Base-by-base conservation (phyloP, 1,140 invertebrate genomes). In the Eubasilissa regina region DNA sequence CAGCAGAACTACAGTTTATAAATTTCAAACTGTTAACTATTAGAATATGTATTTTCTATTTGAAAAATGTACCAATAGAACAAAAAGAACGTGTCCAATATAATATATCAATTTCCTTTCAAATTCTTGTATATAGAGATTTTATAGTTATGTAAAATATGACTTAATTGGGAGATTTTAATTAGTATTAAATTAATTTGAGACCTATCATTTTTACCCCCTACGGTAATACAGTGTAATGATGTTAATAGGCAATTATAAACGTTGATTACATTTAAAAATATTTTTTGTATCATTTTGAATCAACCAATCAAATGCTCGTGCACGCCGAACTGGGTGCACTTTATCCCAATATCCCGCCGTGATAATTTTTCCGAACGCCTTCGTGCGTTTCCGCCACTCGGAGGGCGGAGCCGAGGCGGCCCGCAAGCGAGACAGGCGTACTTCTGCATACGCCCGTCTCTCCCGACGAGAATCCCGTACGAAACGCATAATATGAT, bases 401-500 rank as follows among this genome's bases (percentile, higher is more conserved):
- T 15, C n/a, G 48, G 48, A 35, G 48, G 11, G n/a, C 48, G 48
- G 48, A 8, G 48, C 9, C 48, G 48, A 1, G 48, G n/a, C 48
- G n/a, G 1, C 48, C 11, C n/a, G n/a, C 11, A 8, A 51, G n/a
- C 48, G 48, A 15, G 48, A 51, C n/a, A 8, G 48, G 9, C n/a
- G 48, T 6, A 35, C 1, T 3, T 35, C 25, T 35, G 25, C 25
- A 35, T 35, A 35, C 25, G 25, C 48, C 48, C 48, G 48, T 51
- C 48, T 8, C n/a, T 51, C 48, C 48, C 48, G 3, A 3, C 48
- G 11, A 51, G 48, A 51, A 51, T 51, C 11, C 11, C 11, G 11
- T 8, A 51, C 6, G 48, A 51, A 51, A 51, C 48, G n/a, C 48
- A 51, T 51, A 51, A 51, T 51, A 51, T 51, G 48, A 51, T 51